These are phyloP conservation scores for Podotricha telesiphe DNA, from an alignment of 2,888 invertebrate species.

Conservation along the genomic window DNA sequence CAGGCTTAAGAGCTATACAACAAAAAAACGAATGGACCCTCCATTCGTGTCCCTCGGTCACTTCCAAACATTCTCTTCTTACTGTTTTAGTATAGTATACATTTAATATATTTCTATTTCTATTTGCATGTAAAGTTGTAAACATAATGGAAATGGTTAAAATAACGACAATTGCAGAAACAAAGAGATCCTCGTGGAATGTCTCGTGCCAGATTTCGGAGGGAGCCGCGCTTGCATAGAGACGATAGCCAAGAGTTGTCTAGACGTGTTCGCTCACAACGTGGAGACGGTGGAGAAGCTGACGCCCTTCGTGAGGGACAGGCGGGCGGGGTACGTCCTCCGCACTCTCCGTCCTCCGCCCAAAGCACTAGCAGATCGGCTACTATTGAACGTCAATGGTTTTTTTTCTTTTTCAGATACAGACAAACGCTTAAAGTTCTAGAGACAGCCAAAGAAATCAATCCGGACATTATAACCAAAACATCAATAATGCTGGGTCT, in stretches of 20 bases:
- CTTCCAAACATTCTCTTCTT: too few relatives aligned
- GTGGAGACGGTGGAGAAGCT: slow-evolving; percentile 97
- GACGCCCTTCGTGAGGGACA: slow-evolving; percentile 96
- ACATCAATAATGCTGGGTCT: slow-evolving; percentile 99
- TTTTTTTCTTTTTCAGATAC: slow-evolving; percentile 55
- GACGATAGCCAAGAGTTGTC: slow-evolving; percentile 89
- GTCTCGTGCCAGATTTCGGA: slow-evolving; percentile 97
- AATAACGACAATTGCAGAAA: slow-evolving; percentile 79
- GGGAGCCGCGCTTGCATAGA: slow-evolving; percentile 90
- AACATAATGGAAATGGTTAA: too few relatives aligned
- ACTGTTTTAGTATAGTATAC: too few relatives aligned
- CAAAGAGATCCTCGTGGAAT: slow-evolving; percentile 95
- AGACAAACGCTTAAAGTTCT: slow-evolving; percentile 93
- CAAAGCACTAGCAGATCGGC: too few relatives aligned
- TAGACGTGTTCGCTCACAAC: slow-evolving; percentile 99
- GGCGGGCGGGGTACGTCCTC: slow-evolving; percentile 91
- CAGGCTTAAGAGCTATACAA: too few relatives aligned
- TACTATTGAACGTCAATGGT: too few relatives aligned
- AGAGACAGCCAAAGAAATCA: slow-evolving; percentile 90
- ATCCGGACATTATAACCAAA: slow-evolving; percentile 95
- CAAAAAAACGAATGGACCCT: too few relatives aligned
- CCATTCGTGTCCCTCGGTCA: too few relatives aligned
- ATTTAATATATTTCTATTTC: too few relatives aligned
- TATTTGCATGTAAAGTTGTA: too few relatives aligned
- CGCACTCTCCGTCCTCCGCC: too few relatives aligned